These are phyloP conservation scores for Tipula lateralis DNA, from an alignment of 2,888 invertebrate species.

Conservation along the genomic window DNA sequence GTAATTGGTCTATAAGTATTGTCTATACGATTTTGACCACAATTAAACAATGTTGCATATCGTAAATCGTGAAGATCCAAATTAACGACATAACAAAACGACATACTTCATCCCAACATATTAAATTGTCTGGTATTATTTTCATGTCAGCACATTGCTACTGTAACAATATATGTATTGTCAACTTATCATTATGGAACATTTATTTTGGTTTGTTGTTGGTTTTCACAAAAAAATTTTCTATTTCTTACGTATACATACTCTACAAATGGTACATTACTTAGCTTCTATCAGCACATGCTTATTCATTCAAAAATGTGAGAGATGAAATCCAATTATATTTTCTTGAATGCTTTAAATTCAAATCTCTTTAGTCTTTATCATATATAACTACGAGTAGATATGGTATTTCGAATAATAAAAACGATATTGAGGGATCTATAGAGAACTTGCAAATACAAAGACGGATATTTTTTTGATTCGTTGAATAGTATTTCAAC, in stretches of 20 bases:
- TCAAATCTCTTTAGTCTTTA: not conserved
- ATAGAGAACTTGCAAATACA: not conserved
- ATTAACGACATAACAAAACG: not conserved
- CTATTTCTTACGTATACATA: not conserved
- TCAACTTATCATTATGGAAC: not conserved
- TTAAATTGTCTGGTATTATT: not conserved
- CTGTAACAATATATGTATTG: not conserved
- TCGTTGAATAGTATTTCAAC: not conserved
- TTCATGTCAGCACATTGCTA: not conserved
- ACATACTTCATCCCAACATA: not conserved
- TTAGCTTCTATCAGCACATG: not conserved
- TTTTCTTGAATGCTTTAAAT: not conserved
- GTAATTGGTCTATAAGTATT: too few relatives aligned
- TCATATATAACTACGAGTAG: not conserved
- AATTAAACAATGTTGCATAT: not conserved
- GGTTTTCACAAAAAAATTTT: not conserved
- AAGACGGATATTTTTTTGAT: not conserved
- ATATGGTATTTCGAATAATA: not conserved
- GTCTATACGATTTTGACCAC: not conserved
- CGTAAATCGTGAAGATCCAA: not conserved
- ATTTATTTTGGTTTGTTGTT: not conserved
- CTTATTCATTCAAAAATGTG: not conserved
- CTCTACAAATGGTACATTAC: not conserved
- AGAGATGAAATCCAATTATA: conserved; percentile 24
- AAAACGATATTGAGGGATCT: not conserved